Evolutionary conservation across 2,888 invertebrate genomes (phyloP).

Genomic region (Isoperla grammatica): DNA sequence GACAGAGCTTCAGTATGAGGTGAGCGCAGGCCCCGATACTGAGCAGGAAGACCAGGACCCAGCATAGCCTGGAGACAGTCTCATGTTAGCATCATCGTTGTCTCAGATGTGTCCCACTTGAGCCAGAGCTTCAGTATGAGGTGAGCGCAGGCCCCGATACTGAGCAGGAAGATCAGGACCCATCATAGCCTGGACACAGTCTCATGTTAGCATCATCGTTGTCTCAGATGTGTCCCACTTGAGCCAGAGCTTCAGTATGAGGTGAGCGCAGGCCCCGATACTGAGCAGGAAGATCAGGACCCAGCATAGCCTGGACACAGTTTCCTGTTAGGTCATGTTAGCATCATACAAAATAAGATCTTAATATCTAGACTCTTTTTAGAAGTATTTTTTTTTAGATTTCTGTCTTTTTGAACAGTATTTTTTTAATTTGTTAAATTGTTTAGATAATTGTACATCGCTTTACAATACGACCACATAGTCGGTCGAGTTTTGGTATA

Average conservation of each 20-base stretch:
- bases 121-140: neutral
- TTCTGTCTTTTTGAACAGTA: too few relatives aligned
- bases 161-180: neutral
- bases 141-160: neutral
- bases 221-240: too few relatives aligned
- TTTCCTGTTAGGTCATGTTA: too few relatives aligned
- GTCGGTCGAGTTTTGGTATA: too few relatives aligned
- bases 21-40: conserved; percentile 15
- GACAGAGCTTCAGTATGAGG: conserved; percentile 22
- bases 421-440: too few relatives aligned
- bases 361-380: too few relatives aligned
- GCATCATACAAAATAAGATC: too few relatives aligned
- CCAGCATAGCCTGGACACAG: neutral
- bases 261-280: neutral
- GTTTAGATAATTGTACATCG: too few relatives aligned
- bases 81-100: too few relatives aligned
- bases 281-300: neutral
- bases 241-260: neutral
- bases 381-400: too few relatives aligned
- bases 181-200: neutral
- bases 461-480: too few relatives aligned
- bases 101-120: neutral
- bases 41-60: conserved; percentile 18
- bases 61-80: conserved; percentile 15
- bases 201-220: too few relatives aligned